Conservation (phyloP, 2,113 vertebrate genomes). For the Zingel zingel region DNA sequence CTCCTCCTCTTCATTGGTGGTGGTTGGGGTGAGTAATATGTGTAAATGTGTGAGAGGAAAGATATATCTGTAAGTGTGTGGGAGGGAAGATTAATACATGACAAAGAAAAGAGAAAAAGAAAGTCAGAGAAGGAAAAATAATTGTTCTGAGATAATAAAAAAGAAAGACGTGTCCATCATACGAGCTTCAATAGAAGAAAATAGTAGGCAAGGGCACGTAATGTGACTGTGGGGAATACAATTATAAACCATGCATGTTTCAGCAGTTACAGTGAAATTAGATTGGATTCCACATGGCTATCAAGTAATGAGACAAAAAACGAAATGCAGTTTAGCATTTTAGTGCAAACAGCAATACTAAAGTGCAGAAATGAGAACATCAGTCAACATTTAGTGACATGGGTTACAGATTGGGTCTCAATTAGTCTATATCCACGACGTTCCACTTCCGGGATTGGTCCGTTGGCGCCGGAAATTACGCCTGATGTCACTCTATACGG, state of each 20-base stretch:
- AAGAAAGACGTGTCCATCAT: not conserved
- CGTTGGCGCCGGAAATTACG: no score
- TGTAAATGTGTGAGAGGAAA: not conserved
- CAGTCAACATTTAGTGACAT: slow-evolving; percentile 10
- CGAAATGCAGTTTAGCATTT: not conserved
- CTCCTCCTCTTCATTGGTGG: not conserved
- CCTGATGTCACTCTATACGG: no score
- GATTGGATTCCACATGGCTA: not conserved
- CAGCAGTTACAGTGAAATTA: slow-evolving; percentile 9
- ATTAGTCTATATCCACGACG: no score
- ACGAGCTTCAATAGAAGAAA: not conserved
- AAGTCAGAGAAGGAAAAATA: not conserved
- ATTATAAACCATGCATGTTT: not conserved
- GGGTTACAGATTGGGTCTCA: slow-evolving; percentile 18
- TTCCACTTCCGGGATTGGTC: no score
- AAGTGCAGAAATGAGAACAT: slow-evolving; percentile 14
- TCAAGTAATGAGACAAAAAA: no score
- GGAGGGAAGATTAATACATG: not conserved
- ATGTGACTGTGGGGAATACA: not conserved
- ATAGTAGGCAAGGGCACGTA: not conserved
- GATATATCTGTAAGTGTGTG: not conserved
- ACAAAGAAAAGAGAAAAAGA: not conserved
- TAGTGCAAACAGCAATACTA: not conserved
- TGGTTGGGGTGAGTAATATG: not conserved
- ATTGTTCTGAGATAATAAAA: not conserved